Evolutionary conservation across 2,113 vertebrate species (phyloP), one percentile per base, ranked within the genome.

Genomic region (Nycticorax nycticorax): DNA sequence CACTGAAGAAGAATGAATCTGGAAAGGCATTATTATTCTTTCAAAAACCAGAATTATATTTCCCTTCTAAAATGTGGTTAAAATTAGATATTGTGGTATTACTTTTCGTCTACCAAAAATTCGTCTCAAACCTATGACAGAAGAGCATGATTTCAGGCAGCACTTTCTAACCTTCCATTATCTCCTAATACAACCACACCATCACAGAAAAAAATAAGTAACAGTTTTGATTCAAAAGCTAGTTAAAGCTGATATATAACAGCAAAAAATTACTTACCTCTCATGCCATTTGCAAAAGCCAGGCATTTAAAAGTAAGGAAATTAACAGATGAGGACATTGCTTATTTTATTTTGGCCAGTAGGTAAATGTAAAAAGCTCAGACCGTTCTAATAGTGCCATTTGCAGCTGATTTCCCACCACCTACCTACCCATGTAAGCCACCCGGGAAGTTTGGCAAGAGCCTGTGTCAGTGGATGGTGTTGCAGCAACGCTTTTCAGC

Each of bases 81-180:
- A 83, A 94, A 96, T 92, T 93, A 92, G 82, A 94, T 59, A 47
- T 93, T 88, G 63, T 68, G 75, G 75, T 66, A 90, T 91, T 92
- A 81, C 91, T 95, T 96, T 18, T 10, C 75, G 92, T 95, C 82
- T 67, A 76, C 80, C 69, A 66, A 86, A 96, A 93, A 96, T 92
- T 90, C 26, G 60, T 77, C 92, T 95, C 62, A 20, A 63, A 79
- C 78, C 85, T 80, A 4, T 81, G 66, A 83, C 32, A 76, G 67
- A 48, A 89, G 62, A 82, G 56, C n/a, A 56, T 20, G 32, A 52
- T 90, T 97, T 91, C 27, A 39, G 30, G 50, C 32, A 74, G 41
- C 39, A 12, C 22, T 71, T 95, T 82, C 35, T 78, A 43, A 78
- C 23, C 60, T 92, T 63, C 52, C 2, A 0, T 87, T 78, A 56